Base-by-base conservation (phyloP, 1,140 invertebrate species). In the Drosophila parvula region DNA sequence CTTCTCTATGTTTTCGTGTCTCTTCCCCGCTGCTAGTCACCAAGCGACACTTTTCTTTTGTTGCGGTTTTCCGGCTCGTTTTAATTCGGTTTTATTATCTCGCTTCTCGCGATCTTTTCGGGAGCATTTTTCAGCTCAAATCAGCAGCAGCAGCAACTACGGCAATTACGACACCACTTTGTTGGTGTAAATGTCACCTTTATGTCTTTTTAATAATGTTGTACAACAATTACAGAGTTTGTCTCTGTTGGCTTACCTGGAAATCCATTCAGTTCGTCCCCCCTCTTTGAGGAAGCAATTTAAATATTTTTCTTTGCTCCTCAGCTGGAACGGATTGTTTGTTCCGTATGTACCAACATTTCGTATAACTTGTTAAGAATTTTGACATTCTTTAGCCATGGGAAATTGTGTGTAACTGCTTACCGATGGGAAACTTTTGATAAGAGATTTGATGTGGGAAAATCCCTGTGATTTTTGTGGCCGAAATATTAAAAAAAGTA, bases 181-280 rank as follows among this genome's bases (percentile, higher is more conserved):
- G 41, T 61, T 63, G 51, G 45, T 74, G 63, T 64, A 70, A 84
- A 78, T 85, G 63, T 81, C 59, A 83, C 60, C 63, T 80, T 88
- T 80, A 80, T 88, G 84, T 64, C 59, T 89, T 89, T 88, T 88
- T 89, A 89, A 88, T 89, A 83, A 83, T 89, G 74, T 89, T 80
- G 84, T 78, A 75, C 70, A 69, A 74, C 59, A 53, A 61, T 61
- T 32, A 34, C 22, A 44, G 16, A 30, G 32, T 28, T 41, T 28
- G 47, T 22, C 18, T 34, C 7, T 16, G 32, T 28, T 40, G 18
- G 28, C 38, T 7, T 43, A 27, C 18, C 41, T 65, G 12, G 11
- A 22, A 36, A 14, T 27, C 12, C 51, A 55, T 38, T 22, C 12
- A 12, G 9, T 14, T 1, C n/a, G 18, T 34, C 12, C 18, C 34